A percentile compares a stretch with the other conserved stretches of the same genome.
Conservation (phyloP, 2,888 invertebrate genomes). For the Orchesella flavescens region DNA sequence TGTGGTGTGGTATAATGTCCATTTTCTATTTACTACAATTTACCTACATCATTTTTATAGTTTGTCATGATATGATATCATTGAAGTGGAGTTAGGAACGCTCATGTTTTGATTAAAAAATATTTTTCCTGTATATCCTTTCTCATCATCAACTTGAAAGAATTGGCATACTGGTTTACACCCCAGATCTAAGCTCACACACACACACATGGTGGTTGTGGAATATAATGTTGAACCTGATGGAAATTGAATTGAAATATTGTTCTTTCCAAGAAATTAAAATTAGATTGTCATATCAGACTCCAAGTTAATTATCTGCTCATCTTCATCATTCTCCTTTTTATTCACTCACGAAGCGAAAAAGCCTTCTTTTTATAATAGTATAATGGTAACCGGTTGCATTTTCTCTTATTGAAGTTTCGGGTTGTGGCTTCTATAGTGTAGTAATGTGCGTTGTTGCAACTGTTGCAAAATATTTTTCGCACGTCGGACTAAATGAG, state of each 20-base stretch:
- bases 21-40: not conserved
- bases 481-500: slow-evolving; percentile 16
- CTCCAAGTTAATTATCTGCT: slow-evolving; percentile 58
- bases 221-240: slow-evolving; percentile 39
- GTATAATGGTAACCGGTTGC: slow-evolving; percentile 40
- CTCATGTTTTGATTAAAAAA: slow-evolving; percentile 23
- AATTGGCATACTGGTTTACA: slow-evolving; percentile 1
- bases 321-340: slow-evolving; percentile 46
- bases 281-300: slow-evolving; percentile 60
- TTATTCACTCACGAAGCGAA: slow-evolving; percentile 25
- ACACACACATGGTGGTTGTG: not conserved
- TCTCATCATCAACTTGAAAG: not conserved
- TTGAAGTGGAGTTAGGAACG: not conserved
- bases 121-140: slow-evolving; percentile 1
- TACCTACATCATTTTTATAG: not conserved
- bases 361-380: slow-evolving; percentile 2
- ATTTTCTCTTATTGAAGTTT: not conserved
- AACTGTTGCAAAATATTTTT: slow-evolving; percentile 15
- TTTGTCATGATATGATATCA: not conserved
- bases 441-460: not conserved
- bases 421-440: not conserved
- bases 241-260: slow-evolving; percentile 60
- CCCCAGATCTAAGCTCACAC: too few relatives aligned
- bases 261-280: slow-evolving; percentile 58
- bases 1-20: not conserved